Evolutionary conservation across 2,888 invertebrate genomes (phyloP).

Genomic region (Drosophila greeni): DNA sequence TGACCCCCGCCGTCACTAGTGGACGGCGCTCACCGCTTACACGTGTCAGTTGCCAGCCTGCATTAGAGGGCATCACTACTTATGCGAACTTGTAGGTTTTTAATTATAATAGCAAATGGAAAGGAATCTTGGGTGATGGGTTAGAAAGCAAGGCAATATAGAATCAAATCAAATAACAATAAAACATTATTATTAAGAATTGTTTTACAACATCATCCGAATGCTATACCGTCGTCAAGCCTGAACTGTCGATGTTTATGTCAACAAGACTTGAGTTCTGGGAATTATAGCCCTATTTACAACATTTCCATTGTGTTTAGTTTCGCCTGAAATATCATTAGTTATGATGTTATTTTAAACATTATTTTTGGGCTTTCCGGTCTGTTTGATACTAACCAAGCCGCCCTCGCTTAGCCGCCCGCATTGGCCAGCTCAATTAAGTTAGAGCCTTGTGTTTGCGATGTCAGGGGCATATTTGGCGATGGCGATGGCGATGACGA

Average conservation of each 20-base stretch:
- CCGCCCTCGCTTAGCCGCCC: constrained; percentile 33
- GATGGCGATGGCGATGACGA: constrained; percentile 52
- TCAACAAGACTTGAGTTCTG: too few species aligned
- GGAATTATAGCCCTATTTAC: too few species aligned
- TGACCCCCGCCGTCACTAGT: neutral
- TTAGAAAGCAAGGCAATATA: neutral
- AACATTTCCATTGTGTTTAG: too few species aligned
- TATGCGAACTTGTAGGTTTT: constrained; percentile 56
- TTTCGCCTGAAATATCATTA: too few species aligned
- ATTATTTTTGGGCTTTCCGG: neutral
- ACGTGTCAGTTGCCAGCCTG: constrained; percentile 56
- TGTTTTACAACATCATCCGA: too few species aligned
- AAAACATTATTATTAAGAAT: too few species aligned
- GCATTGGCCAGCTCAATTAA: constrained; percentile 50
- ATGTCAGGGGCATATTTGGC: constrained; percentile 58
- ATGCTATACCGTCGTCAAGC: too few species aligned
- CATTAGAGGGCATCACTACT: constrained; percentile 49
- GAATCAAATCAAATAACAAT: too few species aligned
- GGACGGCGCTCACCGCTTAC: constrained; percentile 47
- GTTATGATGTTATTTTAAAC: neutral
- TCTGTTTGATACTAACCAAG: neutral
- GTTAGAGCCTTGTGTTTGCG: constrained; percentile 55
- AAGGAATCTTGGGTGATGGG: neutral
- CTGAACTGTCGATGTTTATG: too few species aligned
- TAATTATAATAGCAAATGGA: constrained; percentile 56